These are phyloP conservation scores for Mylabris phalerata DNA, from an alignment of 1,140 invertebrate species.

Conservation along the genomic window DNA sequence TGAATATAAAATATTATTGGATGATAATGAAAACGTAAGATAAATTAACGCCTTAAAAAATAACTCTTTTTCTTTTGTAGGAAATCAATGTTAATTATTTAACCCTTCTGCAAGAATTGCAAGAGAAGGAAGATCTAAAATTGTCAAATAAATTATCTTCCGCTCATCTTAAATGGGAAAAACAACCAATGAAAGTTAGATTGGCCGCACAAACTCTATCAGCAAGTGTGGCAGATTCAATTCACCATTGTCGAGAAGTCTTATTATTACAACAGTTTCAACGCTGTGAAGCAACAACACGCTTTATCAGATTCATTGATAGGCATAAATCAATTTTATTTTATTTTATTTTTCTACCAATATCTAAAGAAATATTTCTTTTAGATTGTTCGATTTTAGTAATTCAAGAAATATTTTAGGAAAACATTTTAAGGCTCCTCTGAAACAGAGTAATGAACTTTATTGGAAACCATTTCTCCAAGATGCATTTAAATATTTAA, in stretches of 20 bases:
- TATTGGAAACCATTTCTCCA: neutral
- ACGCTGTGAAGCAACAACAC: neutral
- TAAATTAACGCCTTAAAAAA: no score
- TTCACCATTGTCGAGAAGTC: constrained; percentile 5
- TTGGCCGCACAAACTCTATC: constrained; percentile 30
- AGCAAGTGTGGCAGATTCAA: constrained; percentile 6
- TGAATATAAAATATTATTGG: constrained; percentile 19
- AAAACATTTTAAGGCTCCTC: neutral
- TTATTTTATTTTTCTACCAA: neutral
- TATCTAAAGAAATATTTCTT: constrained; percentile 12
- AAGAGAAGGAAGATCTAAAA: constrained; percentile 24
- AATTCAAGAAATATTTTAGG: neutral
- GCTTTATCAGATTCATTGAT: constrained; percentile 3
- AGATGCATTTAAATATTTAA: neutral
- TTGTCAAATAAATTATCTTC: constrained; percentile 22
- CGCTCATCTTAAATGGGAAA: constrained; percentile 27
- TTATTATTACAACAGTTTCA: neutral
- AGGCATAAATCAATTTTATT: neutral
- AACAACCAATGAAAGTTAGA: constrained; percentile 35
- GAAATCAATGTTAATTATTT: constrained; percentile 18
- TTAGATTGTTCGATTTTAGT: constrained; percentile 16
- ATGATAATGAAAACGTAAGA: constrained; percentile 18
- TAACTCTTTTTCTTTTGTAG: neutral
- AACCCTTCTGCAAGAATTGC: constrained; percentile 11
- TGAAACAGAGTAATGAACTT: neutral